phyloP scores from a whole-genome alignment of 1,140 invertebrate genomes.

The Macrostomum lignano region DNA sequence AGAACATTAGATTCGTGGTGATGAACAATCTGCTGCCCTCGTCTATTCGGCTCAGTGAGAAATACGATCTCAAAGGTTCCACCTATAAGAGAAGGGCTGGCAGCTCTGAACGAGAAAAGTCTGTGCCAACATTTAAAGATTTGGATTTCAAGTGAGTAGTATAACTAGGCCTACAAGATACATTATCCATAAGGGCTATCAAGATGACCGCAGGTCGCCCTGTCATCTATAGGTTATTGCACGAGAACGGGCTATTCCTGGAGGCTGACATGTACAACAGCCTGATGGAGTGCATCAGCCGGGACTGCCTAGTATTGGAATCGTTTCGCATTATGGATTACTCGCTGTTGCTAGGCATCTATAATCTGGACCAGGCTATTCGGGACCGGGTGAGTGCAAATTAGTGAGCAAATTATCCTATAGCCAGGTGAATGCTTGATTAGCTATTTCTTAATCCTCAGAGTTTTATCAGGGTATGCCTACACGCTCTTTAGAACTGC shows the following conservation, averaged over 20 bases:
- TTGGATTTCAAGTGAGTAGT: slow-evolving; percentile 42
- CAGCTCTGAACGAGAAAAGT: slow-evolving; percentile 58
- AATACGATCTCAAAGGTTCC: slow-evolving; percentile 73
- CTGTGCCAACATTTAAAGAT: slow-evolving; percentile 76
- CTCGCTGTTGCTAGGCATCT: slow-evolving; percentile 68
- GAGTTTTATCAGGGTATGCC: too few species aligned
- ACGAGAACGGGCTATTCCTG: slow-evolving; percentile 63
- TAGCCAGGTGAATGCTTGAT: too few species aligned
- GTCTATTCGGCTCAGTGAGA: slow-evolving; percentile 75
- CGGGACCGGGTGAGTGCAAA: slow-evolving; percentile 10
- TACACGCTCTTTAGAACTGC: too few species aligned
- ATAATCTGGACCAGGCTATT: slow-evolving; percentile 29
- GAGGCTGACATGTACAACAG: slow-evolving; percentile 75
- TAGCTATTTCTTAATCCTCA: too few species aligned
- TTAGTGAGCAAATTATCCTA: too few species aligned
- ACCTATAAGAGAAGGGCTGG: slow-evolving; percentile 80
- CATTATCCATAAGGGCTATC: not conserved
- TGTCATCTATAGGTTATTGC: too few species aligned
- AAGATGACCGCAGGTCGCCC: too few species aligned
- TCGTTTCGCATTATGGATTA: slow-evolving; percentile 99
- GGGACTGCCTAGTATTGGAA: slow-evolving; percentile 65
- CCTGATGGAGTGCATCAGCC: slow-evolving; percentile 68
- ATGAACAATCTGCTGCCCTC: slow-evolving; percentile 99
- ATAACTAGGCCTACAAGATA: not conserved
- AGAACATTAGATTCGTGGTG: slow-evolving; percentile 83